phyloP scores from a whole-genome alignment of 2,888 invertebrate species.

The Miltochrista miniata region DNA sequence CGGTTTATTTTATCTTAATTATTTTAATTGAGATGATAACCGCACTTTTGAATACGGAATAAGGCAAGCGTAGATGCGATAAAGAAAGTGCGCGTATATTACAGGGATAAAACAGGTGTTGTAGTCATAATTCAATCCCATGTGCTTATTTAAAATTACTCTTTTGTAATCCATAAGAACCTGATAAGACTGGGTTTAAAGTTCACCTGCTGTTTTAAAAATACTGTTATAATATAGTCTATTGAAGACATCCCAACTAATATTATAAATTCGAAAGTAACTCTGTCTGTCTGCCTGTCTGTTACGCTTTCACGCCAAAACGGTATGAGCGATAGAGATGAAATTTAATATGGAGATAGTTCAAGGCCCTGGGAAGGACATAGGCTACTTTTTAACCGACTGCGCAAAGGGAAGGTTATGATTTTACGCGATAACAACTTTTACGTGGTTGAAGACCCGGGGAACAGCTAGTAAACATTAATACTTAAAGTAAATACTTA shows the following conservation, averaged over 20 bases:
- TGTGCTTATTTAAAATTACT: background rate
- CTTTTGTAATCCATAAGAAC: background rate
- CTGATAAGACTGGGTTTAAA: background rate
- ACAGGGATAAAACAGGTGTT: background rate
- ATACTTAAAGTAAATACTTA: too few species aligned
- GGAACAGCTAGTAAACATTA: too few species aligned
- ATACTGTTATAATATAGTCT: background rate
- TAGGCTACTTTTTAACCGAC: too few species aligned
- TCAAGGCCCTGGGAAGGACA: too few species aligned
- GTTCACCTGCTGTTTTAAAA: background rate
- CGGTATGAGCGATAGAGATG: too few species aligned
- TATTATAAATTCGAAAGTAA: too few species aligned
- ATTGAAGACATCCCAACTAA: background rate
- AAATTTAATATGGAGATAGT: too few species aligned
- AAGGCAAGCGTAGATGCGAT: conserved; percentile 9
- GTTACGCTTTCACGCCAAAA: too few species aligned
- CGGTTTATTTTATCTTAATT: conserved; percentile 43
- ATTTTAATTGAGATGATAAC: conserved; percentile 37
- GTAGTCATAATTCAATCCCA: background rate
- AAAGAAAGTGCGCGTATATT: background rate
- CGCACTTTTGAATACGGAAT: conserved; percentile 23
- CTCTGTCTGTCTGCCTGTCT: too few species aligned
- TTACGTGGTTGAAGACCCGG: too few species aligned
- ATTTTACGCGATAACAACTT: too few species aligned
- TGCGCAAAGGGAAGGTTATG: too few species aligned